phyloP scores from a whole-genome alignment of 2,888 invertebrate species.

The Sepiola atlantica region DNA sequence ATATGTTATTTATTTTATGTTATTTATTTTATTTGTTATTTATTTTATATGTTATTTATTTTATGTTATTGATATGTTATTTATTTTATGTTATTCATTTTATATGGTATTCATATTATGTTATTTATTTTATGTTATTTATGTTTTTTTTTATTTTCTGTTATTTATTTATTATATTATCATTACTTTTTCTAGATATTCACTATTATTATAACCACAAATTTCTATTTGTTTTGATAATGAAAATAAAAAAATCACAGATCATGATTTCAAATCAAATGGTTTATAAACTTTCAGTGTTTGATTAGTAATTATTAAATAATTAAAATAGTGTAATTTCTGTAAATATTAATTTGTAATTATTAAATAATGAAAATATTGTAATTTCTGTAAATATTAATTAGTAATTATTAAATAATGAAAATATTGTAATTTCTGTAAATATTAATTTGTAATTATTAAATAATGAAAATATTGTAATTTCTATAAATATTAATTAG shows the following conservation, averaged over 20 bases:
- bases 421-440: not conserved
- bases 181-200: not conserved
- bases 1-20: too few relatives aligned
- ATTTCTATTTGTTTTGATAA: not conserved
- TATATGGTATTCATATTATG: too few relatives aligned
- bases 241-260: not conserved
- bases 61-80: too few relatives aligned
- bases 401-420: not conserved
- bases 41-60: too few relatives aligned
- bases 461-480: not conserved
- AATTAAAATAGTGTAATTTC: not conserved
- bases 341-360: not conserved
- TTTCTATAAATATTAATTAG: not conserved
- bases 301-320: not conserved
- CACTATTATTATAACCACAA: not conserved
- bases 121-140: too few relatives aligned
- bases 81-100: too few relatives aligned
- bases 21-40: too few relatives aligned
- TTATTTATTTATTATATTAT: not conserved
- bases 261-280: not conserved
- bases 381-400: not conserved
- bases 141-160: too few relatives aligned
- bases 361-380: conserved; percentile 1
- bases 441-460: not conserved
- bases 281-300: not conserved